Conservation (phyloP, 2,888 invertebrate species). For the Patella pellucida region DNA sequence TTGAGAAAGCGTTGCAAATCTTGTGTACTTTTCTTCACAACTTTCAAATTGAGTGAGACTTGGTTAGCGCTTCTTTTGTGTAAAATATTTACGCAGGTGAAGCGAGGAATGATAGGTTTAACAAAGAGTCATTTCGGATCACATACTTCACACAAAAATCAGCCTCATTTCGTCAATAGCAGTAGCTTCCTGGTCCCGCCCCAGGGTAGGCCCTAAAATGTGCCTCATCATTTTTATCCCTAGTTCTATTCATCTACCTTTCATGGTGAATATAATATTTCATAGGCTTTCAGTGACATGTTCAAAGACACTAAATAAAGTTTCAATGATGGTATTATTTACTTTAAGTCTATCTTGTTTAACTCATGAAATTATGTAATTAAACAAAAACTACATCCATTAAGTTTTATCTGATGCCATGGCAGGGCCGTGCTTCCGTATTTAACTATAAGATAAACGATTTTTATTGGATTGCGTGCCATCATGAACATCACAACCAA, state of each 20-base stretch:
- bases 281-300: too few species aligned
- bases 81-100: constrained; percentile 28
- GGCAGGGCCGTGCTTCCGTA: too few species aligned
- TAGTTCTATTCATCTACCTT: neutral
- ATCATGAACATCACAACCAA: too few species aligned
- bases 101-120: constrained; percentile 18
- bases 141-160: constrained; percentile 14
- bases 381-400: too few species aligned
- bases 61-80: constrained; percentile 16
- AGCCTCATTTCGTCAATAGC: constrained; percentile 12
- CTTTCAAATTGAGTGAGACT: constrained; percentile 22
- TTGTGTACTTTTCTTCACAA: constrained; percentile 24
- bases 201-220: constrained; percentile 1
- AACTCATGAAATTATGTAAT: too few species aligned
- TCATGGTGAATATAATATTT: neutral
- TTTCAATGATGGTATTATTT: too few species aligned
- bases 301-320: too few species aligned
- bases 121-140: constrained; percentile 18
- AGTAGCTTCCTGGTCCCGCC: constrained; percentile 10
- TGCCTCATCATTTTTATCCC: constrained; percentile 1
- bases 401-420: too few species aligned
- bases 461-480: too few species aligned
- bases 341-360: too few species aligned
- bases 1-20: constrained; percentile 13
- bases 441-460: too few species aligned